Evolutionary conservation across 1,140 invertebrate genomes (phyloP), one percentile per base, ranked within the genome.

Genomic region (Caerostris extrusa): DNA sequence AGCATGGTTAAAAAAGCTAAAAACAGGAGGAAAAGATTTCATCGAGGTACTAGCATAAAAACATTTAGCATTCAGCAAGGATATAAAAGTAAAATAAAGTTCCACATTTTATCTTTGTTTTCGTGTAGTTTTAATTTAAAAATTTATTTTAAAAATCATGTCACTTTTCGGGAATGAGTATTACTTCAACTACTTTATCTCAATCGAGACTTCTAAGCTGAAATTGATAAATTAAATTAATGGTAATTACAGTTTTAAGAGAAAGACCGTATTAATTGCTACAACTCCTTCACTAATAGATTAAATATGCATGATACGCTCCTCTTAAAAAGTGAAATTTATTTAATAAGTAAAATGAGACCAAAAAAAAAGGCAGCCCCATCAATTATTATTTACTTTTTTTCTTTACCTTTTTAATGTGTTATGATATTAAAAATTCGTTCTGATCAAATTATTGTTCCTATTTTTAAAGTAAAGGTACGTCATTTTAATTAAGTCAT

Each of bases 401-500:
- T 34, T 34, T 2, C 34, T 81, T 81, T 81, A n/a, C 12, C n/a
- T 12, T n/a, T 81, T 4, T 55, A 85, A 58, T 7, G 56, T 85
- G 82, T 85, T 53, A 85, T 17, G 12, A 57, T 12, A 4, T 7
- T 57, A 85, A 85, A 85, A 55, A 85, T 17, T 58, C 14, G 34
- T 34, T 34, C 14, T 85, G 82, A 85, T 85, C 82, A 85, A 85
- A 85, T 85, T 85, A 85, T 85, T 85, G 56, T 85, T 85, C 56
- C 82, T 57, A 57, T 85, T 85, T 85, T 57, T 14, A 53, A 56
- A 58, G 10, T 55, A 57, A 85, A 85, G 53, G 5, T 19, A 85
- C 82, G 82, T 85, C 82, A 17, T n/a, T 85, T 85, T 85, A 85
- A 85, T 85, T 85, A 85, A 85, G 82, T 85, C 82, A 85, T 53